Evolutionary conservation across 2,888 invertebrate genomes (phyloP), one percentile per base, ranked within the genome.

Genomic region (Aphidoletes aphidimyza): DNA sequence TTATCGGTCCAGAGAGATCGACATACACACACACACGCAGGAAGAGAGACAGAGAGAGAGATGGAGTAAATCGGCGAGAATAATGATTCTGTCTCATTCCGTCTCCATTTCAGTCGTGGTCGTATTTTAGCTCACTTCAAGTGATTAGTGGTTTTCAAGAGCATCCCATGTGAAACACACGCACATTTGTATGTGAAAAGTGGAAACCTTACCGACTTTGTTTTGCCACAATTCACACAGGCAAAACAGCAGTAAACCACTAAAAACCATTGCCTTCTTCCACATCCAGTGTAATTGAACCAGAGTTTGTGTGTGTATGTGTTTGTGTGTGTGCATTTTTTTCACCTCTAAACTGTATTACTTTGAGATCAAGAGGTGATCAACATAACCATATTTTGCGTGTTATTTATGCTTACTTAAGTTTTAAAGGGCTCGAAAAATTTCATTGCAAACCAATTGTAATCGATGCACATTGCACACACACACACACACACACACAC

Each of bases 301-400:
- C 22, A n/a, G 22, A 2, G 47, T 47, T 3, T 54, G 5, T 54
- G 54, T 54, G 54, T 54, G 26, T 5, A 19, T 19, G 47, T 47
- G 47, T 39, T 39, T 5, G 5, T 47, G 54, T 54, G n/a, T 54
- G n/a, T 54, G 3, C 6, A 5, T 54, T 26, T 3, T 26, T 5
- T 11, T 26, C 54, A 0, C n/a, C 19, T 47, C 47, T 47, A 30
- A 69, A 69, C 69, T 69, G 69, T 69, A 69, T 69, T 69, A 69
- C 30, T 69, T 69, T 69, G 69, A 69, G 30, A 69, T 69, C 69
- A 69, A 69, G 69, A 69, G 69, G 69, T 69, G 69, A 69, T 69
- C 69, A 69, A 30, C 69, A 69, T 69, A 69, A 69, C 69, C 69
- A 69, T 69, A 69, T 69, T 69, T 69, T 69, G 69, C 69, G 69